These are phyloP conservation scores for Oxygymnocypris stewartii DNA, from an alignment of 2,113 vertebrate genomes.

Conservation along the genomic window DNA sequence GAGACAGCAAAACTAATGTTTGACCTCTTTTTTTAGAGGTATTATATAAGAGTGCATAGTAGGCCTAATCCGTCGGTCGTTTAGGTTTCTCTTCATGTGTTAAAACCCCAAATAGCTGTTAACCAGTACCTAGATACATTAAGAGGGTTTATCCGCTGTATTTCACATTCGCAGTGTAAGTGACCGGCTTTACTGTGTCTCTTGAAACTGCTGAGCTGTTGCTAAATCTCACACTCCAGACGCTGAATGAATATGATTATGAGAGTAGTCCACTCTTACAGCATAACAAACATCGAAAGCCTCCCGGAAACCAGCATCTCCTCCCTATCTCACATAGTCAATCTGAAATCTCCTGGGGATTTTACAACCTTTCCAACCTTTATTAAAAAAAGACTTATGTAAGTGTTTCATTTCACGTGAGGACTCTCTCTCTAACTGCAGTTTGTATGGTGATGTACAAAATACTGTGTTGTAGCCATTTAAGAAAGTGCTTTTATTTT, in stretches of 20 bases:
- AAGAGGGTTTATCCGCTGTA: background rate
- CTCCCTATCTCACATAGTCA: background rate
- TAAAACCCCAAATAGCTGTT: background rate
- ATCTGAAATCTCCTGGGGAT: background rate
- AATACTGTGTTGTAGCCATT: background rate
- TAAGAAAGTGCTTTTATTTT: too few species aligned
- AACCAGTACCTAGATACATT: background rate
- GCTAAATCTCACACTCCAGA: constrained; percentile 10
- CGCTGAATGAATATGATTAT: constrained; percentile 31
- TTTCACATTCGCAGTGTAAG: background rate
- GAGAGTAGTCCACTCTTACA: background rate
- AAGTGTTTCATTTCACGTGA: background rate
- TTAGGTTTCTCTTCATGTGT: background rate
- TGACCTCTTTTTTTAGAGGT: background rate
- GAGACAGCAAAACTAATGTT: background rate
- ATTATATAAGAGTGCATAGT: background rate
- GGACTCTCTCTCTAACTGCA: background rate
- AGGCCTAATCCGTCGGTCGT: background rate
- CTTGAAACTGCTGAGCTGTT: constrained; percentile 28
- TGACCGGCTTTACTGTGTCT: background rate
- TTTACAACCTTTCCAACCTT: background rate
- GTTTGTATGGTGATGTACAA: background rate
- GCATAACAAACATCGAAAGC: background rate
- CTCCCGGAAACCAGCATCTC: background rate
- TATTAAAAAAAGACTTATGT: background rate